Conservation (phyloP, 2,797 vertebrate species). For the Gallinago stenura region DNA sequence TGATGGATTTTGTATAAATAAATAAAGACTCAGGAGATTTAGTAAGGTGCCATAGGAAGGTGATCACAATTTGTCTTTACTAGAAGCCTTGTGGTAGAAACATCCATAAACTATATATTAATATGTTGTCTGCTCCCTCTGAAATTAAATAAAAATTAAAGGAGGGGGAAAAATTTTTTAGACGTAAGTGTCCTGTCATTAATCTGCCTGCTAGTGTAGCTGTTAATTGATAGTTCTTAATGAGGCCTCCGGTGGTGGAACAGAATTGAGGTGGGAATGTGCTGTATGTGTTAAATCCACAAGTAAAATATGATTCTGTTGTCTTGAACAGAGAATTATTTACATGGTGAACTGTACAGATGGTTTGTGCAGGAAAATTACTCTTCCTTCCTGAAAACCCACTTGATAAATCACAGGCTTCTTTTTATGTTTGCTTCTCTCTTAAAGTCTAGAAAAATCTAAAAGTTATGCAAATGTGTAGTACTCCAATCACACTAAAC, state of each 20-base stretch:
- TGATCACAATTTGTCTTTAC: conserved; percentile 19
- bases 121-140: background rate
- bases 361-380: conserved; percentile 65
- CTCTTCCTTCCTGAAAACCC: conserved; percentile 69
- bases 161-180: background rate
- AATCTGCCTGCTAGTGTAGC: conserved; percentile 24
- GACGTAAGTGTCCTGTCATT: background rate
- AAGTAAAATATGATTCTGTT: conserved; percentile 51
- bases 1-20: conserved; percentile 55
- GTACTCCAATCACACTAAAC: conserved; percentile 70
- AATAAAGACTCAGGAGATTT: conserved; percentile 39
- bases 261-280: conserved; percentile 22
- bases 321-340: conserved; percentile 54
- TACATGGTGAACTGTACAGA: conserved; percentile 52
- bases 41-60: conserved; percentile 11
- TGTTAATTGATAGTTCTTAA: conserved; percentile 53
- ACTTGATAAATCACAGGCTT: conserved; percentile 73
- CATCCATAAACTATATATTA: background rate
- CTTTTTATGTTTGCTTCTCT: conserved; percentile 53
- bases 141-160: background rate
- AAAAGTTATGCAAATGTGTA: conserved; percentile 69
- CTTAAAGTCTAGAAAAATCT: conserved; percentile 53
- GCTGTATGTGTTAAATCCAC: conserved; percentile 6
- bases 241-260: conserved; percentile 9
- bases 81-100: background rate